phyloP scores from a whole-genome alignment of 2,113 vertebrate genomes.

The Ramphastos sulfuratus region DNA sequence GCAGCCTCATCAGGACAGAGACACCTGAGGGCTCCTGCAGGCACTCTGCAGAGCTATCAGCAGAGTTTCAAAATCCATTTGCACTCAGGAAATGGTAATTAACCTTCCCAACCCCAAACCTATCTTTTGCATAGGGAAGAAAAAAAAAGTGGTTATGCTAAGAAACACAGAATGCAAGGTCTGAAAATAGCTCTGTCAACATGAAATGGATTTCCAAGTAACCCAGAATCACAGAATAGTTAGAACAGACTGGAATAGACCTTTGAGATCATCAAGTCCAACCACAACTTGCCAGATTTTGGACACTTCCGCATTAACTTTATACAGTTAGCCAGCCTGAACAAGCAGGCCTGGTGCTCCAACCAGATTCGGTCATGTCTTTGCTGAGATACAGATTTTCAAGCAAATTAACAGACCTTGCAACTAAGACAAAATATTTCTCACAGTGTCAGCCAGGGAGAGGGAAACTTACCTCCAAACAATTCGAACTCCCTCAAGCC shows the following conservation, averaged over 20 bases:
- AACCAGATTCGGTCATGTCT: neutral
- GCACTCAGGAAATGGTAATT: neutral
- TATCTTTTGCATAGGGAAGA: neutral
- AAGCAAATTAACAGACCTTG: neutral
- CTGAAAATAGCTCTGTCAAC: neutral
- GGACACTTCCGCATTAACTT: neutral
- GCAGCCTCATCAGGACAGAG: too few relatives aligned
- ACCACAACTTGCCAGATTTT: neutral
- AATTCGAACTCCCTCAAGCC: slow-evolving; percentile 96
- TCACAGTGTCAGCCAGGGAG: fast-evolving
- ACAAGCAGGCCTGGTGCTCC: neutral
- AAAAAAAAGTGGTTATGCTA: neutral
- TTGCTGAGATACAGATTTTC: neutral
- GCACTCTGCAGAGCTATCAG: neutral
- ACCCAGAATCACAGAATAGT: too few relatives aligned
- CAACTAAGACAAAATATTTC: neutral
- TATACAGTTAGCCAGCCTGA: neutral
- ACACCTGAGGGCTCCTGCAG: neutral
- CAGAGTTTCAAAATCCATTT: neutral
- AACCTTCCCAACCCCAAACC: neutral
- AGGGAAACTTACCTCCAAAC: slow-evolving; percentile 89
- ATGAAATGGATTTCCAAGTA: neutral
- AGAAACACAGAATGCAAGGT: neutral
- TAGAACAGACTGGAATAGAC: too few relatives aligned
- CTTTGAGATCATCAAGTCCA: too few relatives aligned